Evolutionary conservation across 2,797 vertebrate genomes (phyloP), one percentile per base, ranked within the genome.

Genomic region (Cichlasoma orientale): DNA sequence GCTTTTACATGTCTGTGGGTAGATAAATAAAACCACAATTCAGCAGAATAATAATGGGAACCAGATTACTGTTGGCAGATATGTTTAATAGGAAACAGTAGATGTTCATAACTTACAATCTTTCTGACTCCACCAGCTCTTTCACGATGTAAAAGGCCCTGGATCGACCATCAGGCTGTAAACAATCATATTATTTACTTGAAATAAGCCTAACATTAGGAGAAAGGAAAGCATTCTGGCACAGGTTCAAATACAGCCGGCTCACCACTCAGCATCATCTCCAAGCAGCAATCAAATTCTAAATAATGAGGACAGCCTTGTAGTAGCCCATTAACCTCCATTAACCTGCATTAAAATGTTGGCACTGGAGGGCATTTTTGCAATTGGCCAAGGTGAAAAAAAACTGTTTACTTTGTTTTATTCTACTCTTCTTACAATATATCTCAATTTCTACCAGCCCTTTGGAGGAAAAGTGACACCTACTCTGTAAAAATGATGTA

Each of bases 61-160:
- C 0, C 7, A 47, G 21, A 27, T 16, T 54, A 47, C 4, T 59
- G 81, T 75, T 52, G 4, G 47, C 16, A 9, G 19, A 57, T 14
- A 55, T 78, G 25, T 52, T 78, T 71, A 54, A n/a, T 59, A 47
- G 19, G 12, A 72, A 61, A 56, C 31, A 9, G 61, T 12, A 61
- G 0, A 58, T 33, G 53, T 36, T 27, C 47, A 38, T 56, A 44
- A 97, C 97, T 98, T 91, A 99, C 98, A 68, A 69, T 96, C 96
- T 96, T 91, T 99, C 98, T 2, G 97, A 97, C 82, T 97, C 96
- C 92, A 97, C 88, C 90, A 99, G 94, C 25, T 98, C 97, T 92
- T 97, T 97, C 6, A 96, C 97, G 13, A 98, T 95, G 88, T 96
- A 95, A 75, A 96, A 96, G 61, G 97, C 96, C 93, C 97, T 96